Percentiles rank a stretch among this genome's conserved stretches.
These are phyloP conservation scores for Acanthurus lineatus DNA, from an alignment of 2,797 vertebrate species.

Conservation along the genomic window DNA sequence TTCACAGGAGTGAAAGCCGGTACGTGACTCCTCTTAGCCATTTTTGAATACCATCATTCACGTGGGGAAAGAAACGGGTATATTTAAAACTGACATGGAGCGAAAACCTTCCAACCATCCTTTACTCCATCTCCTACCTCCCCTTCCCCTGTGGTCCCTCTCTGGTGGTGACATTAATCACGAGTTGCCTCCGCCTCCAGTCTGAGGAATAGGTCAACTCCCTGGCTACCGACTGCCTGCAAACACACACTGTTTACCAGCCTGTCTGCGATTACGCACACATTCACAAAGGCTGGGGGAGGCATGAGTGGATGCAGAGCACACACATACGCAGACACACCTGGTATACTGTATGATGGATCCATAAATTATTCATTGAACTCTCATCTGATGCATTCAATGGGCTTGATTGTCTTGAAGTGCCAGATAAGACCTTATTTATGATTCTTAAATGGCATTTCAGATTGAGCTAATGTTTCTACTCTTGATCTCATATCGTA, in stretches of 20 bases:
- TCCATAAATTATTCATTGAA: constrained; percentile 67
- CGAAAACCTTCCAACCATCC: constrained; percentile 15
- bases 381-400: constrained; percentile 44
- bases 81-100: constrained; percentile 40
- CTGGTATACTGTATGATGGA: constrained; percentile 9
- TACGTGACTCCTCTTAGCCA: constrained; percentile 16
- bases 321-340: constrained; percentile 32
- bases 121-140: neutral
- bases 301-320: constrained; percentile 20
- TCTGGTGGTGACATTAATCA: constrained; percentile 81
- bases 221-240: constrained; percentile 66
- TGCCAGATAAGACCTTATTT: constrained; percentile 44
- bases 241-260: constrained; percentile 73
- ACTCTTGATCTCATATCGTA: neutral
- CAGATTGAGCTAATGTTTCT: neutral
- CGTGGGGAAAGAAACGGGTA: neutral
- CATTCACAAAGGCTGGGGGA: constrained; percentile 21
- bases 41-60: constrained; percentile 31
- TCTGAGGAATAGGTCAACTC: constrained; percentile 83
- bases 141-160: constrained; percentile 59
- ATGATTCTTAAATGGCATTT: constrained; percentile 21
- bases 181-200: constrained; percentile 71
- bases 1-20: constrained; percentile 18
- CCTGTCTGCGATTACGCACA: constrained; percentile 37
- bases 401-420: constrained; percentile 55